Percentiles rank a stretch among this genome's conserved stretches.
Evolutionary conservation across 2,888 invertebrate genomes (phyloP).

Genomic region (Latheticus oryzae): DNA sequence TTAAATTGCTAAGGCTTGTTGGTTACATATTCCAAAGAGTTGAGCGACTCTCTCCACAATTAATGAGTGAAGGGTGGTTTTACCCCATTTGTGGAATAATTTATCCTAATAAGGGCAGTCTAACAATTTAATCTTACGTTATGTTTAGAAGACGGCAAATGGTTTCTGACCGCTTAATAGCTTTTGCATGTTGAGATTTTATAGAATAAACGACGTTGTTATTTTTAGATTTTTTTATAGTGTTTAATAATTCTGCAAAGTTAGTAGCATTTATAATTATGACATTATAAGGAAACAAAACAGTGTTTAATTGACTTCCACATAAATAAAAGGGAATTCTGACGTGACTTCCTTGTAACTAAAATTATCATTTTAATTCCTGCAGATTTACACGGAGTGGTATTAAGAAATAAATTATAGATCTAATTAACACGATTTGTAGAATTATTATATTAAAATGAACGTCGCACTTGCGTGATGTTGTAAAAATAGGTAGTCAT

Average conservation of each 20-base stretch:
- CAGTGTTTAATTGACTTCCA: constrained; percentile 22
- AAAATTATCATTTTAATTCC: constrained; percentile 33
- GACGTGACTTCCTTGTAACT: constrained; percentile 32
- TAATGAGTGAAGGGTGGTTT: constrained; percentile 32
- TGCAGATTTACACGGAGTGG: constrained; percentile 27
- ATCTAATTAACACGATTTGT: constrained; percentile 30
- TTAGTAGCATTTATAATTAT: constrained; percentile 26
- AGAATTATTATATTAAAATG: constrained; percentile 30
- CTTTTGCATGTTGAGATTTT: constrained; percentile 19
- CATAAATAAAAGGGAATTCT: constrained; percentile 25
- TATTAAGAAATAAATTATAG: constrained; percentile 32
- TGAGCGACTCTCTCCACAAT: constrained; percentile 19
- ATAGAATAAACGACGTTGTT: constrained; percentile 13
- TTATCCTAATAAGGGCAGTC: constrained; percentile 35
- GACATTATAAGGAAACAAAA: constrained; percentile 31
- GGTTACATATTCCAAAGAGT: constrained; percentile 30
- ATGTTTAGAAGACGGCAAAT: constrained; percentile 15
- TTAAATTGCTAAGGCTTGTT: constrained; percentile 17
- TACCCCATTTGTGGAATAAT: constrained; percentile 35
- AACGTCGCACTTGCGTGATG: constrained; percentile 16
- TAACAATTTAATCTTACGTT: constrained; percentile 17
- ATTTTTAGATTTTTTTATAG: constrained; percentile 23
- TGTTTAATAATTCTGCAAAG: constrained; percentile 9
- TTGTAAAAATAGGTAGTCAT: constrained; percentile 24
- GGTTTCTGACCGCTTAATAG: constrained; percentile 11